These are phyloP conservation scores for Caenorhabditis tropicalis DNA, from an alignment of 1,140 invertebrate species.

Conservation along the genomic window DNA sequence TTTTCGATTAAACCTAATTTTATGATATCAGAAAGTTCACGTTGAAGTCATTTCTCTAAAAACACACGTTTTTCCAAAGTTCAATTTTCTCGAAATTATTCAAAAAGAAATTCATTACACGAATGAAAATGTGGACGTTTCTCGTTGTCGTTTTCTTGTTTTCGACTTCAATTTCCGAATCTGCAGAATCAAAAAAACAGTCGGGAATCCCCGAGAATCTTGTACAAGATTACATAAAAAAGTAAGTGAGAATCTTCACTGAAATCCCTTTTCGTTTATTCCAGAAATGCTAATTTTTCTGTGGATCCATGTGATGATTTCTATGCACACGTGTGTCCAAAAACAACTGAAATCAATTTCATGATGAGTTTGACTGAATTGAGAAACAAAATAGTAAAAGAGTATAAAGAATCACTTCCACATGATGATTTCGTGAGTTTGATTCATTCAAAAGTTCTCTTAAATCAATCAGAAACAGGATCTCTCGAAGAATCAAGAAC, in stretches of 20 bases:
- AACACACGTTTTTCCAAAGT: no score
- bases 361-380: neutral
- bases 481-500: neutral
- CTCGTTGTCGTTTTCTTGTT: neutral
- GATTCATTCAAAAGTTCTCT: no score
- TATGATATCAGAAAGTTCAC: no score
- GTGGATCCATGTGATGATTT: constrained; percentile 12
- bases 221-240: neutral
- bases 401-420: neutral
- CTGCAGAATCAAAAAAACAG: no score
- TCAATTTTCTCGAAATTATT: no score
- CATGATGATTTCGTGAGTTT: neutral
- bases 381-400: neutral
- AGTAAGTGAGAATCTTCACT: neutral
- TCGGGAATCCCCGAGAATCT: neutral
- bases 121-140: neutral
- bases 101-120: neutral
- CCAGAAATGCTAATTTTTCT: neutral
- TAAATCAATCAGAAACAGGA: neutral
- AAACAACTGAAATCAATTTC: neutral
- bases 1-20: no score
- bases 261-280: neutral
- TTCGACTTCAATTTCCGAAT: no score
- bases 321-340: constrained; percentile 5
- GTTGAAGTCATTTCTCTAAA: no score